Conservation (phyloP, 2,888 invertebrate species). For the Apotomis capreana region DNA sequence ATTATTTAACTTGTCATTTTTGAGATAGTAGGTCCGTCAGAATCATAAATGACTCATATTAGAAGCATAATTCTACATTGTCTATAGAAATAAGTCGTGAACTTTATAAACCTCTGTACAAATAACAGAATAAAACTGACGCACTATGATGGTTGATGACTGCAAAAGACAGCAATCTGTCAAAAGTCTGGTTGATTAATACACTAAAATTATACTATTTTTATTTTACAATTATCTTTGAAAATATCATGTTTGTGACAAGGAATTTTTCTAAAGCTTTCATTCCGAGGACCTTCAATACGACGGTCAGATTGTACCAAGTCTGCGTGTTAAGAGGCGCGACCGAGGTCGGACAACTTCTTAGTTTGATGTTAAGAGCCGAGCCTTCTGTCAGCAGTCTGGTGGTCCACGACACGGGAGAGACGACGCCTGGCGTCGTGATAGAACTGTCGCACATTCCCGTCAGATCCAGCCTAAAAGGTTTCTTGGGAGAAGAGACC, state of each 20-base stretch:
- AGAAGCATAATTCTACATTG: not conserved
- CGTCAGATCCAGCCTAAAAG: slow-evolving; percentile 59
- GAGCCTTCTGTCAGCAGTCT: slow-evolving; percentile 83
- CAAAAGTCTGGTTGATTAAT: not conserved
- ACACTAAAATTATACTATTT: not conserved
- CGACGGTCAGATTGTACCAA: slow-evolving; percentile 54
- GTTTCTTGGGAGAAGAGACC: slow-evolving; percentile 60
- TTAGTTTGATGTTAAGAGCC: slow-evolving; percentile 83
- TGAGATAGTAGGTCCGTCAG: not conserved
- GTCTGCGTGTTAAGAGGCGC: slow-evolving; percentile 72
- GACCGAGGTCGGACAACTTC: slow-evolving; percentile 80
- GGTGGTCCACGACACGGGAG: slow-evolving; percentile 80
- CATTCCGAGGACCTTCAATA: not conserved
- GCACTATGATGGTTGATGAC: too few relatives aligned
- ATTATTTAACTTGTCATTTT: not conserved
- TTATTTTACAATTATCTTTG: not conserved
- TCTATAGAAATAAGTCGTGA: too few relatives aligned
- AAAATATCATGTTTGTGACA: slow-evolving; percentile 38
- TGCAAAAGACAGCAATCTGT: not conserved
- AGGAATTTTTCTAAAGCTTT: slow-evolving; percentile 38
- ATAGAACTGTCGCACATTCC: slow-evolving; percentile 78
- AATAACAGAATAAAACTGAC: not conserved
- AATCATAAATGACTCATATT: not conserved
- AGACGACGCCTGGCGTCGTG: slow-evolving; percentile 68
- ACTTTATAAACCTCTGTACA: not conserved